phyloP scores from a whole-genome alignment of 2,888 invertebrate species.

The Epinotia bilunana region DNA sequence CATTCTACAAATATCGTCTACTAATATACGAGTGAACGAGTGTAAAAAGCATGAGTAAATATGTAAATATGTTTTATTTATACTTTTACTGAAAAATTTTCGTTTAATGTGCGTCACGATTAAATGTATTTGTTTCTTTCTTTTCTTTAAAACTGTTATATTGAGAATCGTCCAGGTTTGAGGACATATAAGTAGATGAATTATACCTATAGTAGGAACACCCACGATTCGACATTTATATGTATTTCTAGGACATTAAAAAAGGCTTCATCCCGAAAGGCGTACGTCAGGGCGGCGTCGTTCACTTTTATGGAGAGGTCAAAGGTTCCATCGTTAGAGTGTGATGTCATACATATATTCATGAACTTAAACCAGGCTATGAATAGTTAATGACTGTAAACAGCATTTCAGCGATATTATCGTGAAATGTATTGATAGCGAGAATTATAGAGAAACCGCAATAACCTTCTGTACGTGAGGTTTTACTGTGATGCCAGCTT shows the following conservation, averaged over 20 bases:
- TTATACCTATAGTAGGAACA: neutral
- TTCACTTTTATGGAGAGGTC: conserved; percentile 30
- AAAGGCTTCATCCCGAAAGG: neutral
- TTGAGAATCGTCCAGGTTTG: too few species aligned
- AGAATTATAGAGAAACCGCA: neutral
- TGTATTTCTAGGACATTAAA: neutral
- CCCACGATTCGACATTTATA: too few species aligned
- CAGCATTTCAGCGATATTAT: conserved; percentile 23
- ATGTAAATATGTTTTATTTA: too few species aligned
- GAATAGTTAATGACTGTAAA: conserved; percentile 38
- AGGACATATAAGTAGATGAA: neutral
- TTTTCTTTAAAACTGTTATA: too few species aligned
- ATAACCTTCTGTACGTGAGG: too few species aligned
- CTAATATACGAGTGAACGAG: too few species aligned
- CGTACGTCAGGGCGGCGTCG: neutral
- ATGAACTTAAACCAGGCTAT: conserved; percentile 30
- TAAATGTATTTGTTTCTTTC: too few species aligned
- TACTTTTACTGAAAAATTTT: too few species aligned
- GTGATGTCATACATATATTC: conserved; percentile 37
- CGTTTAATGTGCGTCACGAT: too few species aligned
- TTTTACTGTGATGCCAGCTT: too few species aligned
- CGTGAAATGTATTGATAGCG: neutral
- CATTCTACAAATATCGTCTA: too few species aligned
- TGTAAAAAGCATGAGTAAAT: too few species aligned
- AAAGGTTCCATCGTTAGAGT: conserved; percentile 1